These are phyloP conservation scores for Lepeophtheirus salmonis DNA, from an alignment of 1,140 invertebrate genomes.

Conservation along the genomic window DNA sequence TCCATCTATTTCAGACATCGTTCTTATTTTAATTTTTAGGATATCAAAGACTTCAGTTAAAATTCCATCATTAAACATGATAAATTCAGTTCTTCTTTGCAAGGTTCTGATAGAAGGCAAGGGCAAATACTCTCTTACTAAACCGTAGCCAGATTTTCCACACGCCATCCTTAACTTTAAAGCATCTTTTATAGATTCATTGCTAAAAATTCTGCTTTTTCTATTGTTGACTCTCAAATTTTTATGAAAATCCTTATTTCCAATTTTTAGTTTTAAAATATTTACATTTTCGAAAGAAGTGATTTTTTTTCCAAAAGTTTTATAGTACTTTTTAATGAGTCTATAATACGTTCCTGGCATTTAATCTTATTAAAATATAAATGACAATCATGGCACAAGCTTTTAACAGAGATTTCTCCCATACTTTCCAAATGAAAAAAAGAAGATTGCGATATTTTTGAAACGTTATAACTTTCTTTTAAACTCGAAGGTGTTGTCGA, in stretches of 20 bases:
- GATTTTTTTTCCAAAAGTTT: background rate
- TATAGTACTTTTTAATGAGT: background rate
- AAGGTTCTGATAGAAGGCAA: background rate
- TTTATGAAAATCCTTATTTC: background rate
- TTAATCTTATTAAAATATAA: slow-evolving; percentile 1
- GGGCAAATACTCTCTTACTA: background rate
- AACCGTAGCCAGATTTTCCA: background rate
- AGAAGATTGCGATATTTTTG: background rate
- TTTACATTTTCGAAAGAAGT: slow-evolving; percentile 1
- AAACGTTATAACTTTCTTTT: background rate
- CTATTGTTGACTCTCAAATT: background rate
- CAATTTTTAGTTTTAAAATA: background rate
- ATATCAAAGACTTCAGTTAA: background rate
- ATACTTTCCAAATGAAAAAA: background rate
- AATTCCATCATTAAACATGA: background rate
- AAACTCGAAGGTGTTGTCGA: background rate
- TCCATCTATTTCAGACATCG: background rate
- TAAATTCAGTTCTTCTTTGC: background rate
- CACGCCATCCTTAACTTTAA: background rate
- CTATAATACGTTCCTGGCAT: background rate
- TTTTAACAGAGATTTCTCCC: background rate
- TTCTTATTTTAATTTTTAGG: background rate
- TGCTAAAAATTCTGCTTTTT: background rate
- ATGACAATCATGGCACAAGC: background rate
- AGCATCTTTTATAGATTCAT: background rate